A percentile compares a stretch with the other conserved stretches of the same genome.
Conservation (phyloP, 2,888 invertebrate species). For the Protula sp. region DNA sequence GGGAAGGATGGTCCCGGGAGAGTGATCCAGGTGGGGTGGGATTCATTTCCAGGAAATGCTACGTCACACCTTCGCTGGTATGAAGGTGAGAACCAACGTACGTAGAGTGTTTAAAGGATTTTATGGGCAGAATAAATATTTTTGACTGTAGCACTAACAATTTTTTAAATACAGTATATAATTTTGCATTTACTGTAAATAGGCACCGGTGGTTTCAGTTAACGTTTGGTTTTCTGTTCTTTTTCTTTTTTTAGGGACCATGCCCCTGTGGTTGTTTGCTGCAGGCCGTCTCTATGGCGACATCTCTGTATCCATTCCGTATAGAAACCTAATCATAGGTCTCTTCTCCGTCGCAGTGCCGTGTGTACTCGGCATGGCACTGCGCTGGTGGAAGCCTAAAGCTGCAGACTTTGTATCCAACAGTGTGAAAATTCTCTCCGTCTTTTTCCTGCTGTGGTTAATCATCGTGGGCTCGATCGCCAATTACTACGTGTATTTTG, state of each 20-base stretch:
- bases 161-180: too few species aligned
- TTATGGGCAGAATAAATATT: too few species aligned
- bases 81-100: too few species aligned
- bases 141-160: too few species aligned
- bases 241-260: slow-evolving; percentile 49
- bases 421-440: background rate
- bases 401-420: background rate
- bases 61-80: too few species aligned
- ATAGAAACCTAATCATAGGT: slow-evolving; percentile 48
- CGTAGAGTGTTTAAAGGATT: too few species aligned
- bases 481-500: background rate
- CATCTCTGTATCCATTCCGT: slow-evolving; percentile 47
- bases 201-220: too few species aligned
- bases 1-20: too few species aligned
- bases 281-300: slow-evolving; percentile 44
- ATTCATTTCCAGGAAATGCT: too few species aligned
- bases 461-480: background rate
- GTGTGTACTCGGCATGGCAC: background rate
- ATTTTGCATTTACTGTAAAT: too few species aligned
- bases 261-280: slow-evolving; percentile 57
- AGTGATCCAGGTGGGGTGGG: too few species aligned
- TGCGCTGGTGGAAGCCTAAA: background rate
- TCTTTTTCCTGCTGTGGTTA: background rate
- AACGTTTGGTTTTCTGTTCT: too few species aligned
- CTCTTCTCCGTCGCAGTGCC: slow-evolving; percentile 54